A percentile compares a stretch with the other conserved stretches of the same genome.
phyloP scores from a whole-genome alignment of 2,113 vertebrate genomes.

The Heterotilapia buettikoferi region DNA sequence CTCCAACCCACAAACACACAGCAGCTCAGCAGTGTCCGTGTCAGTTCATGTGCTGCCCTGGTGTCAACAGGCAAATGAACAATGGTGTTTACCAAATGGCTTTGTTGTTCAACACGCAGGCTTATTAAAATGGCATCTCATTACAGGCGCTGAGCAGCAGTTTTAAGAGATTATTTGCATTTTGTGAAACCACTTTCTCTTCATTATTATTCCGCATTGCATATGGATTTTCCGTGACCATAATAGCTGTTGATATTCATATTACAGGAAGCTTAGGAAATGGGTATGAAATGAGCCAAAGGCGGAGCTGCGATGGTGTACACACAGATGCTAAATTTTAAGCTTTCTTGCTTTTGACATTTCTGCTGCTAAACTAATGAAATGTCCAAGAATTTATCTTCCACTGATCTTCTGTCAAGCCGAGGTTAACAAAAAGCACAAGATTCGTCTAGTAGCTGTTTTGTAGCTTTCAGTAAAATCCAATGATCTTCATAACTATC shows the following conservation, averaged over 20 bases:
- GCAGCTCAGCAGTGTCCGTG: background rate
- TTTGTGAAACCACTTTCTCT: conserved; percentile 47
- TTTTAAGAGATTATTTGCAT: conserved; percentile 61
- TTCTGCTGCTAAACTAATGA: background rate
- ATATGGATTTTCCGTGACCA: conserved; percentile 45
- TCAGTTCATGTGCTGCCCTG: background rate
- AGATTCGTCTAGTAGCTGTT: background rate
- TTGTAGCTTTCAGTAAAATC: background rate
- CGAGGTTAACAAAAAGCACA: background rate
- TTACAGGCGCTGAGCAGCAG: conserved; percentile 44
- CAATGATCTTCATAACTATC: background rate
- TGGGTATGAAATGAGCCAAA: conserved; percentile 23
- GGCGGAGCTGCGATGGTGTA: background rate
- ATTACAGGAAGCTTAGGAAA: conserved; percentile 40
- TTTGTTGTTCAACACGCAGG: conserved; percentile 62
- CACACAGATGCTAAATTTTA: conserved; percentile 2
- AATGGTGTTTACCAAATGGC: conserved; percentile 60
- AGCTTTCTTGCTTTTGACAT: background rate
- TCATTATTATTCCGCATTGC: conserved; percentile 57
- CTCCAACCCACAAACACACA: background rate
- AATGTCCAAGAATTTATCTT: background rate
- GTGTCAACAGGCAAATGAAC: conserved; percentile 62
- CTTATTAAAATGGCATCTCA: conserved; percentile 68
- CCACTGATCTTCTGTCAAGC: background rate
- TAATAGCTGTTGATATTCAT: conserved; percentile 43